Base-by-base conservation (phyloP, 2,113 vertebrate species). In the Elephantulus edwardii region DNA sequence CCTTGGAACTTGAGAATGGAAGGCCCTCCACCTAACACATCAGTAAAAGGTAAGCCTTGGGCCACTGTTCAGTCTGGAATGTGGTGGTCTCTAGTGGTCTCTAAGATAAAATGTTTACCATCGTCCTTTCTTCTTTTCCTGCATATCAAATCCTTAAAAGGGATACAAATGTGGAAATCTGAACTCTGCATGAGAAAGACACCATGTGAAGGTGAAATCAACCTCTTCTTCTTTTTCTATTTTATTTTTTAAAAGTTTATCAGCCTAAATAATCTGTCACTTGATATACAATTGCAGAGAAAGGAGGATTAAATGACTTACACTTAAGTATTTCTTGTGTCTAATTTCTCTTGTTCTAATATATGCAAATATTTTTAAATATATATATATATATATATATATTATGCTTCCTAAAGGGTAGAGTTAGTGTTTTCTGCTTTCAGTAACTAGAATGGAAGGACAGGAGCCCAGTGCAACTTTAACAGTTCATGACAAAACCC, bases 11-110 rank as follows among this genome's bases (percentile, higher is more conserved):
- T 99, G 97, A 98, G 98, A 93, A 98, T 99, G 95, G 99, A 99
- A 98, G 99, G 98, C 83, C 99, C 99, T 87, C 99, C 99, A n/a
- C 99, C 99, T 54, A 99, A 99, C 97, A 99, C 99, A 74, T 99
- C 99, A 72, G 99, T 99, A 60, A 99, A 99, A 99, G 99, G 99
- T 99, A 98, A 96, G 97, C 90, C 33, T 94, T 93, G 94, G 95
- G 95, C 76, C 68, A 26, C 92, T 90, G 52, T 86, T 60, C n/a
- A 24, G 16, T 95, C 6, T 95, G 40, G 20, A 96, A 78, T 97
- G 56, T 96, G 94, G 91, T 92, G 95, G 92, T 92, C 93, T 95
- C 68, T 91, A 90, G 60, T 86, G 95, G 85, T 86, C 82, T 96
- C 77, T 97, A 77, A 96, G 85, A 95, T 95, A 93, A 98, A 97